phyloP scores from a whole-genome alignment of 2,797 vertebrate species.

The Hippocampus kuda region DNA sequence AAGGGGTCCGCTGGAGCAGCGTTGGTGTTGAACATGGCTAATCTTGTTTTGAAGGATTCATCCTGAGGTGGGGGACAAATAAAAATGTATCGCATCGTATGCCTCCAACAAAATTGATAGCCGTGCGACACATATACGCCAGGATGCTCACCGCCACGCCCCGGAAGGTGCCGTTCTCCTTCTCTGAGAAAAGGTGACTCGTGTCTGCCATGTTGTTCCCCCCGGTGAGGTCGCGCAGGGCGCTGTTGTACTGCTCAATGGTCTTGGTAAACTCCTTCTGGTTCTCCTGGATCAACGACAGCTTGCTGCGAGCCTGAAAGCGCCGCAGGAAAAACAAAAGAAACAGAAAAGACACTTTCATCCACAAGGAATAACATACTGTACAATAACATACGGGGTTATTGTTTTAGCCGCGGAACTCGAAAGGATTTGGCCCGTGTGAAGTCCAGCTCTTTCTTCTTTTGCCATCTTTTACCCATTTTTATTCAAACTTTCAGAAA shows the following conservation, averaged over 20 bases:
- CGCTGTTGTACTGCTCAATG: slow-evolving; percentile 76
- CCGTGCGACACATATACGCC: not conserved
- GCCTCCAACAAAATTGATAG: not conserved
- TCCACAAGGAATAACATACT: not conserved
- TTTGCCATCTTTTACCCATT: not conserved
- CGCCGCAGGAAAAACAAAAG: not conserved
- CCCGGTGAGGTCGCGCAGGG: slow-evolving; percentile 69
- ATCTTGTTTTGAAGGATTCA: slow-evolving; percentile 80
- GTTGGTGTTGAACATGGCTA: slow-evolving; percentile 79
- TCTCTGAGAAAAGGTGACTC: slow-evolving; percentile 69
- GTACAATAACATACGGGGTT: not conserved
- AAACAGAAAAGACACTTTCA: not conserved
- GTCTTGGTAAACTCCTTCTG: slow-evolving; percentile 78
- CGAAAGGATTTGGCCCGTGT: not conserved
- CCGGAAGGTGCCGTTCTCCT: slow-evolving; percentile 68
- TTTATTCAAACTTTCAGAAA: not conserved
- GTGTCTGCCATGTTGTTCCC: slow-evolving; percentile 75
- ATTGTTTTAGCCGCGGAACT: not conserved
- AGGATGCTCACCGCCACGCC: slow-evolving; percentile 55
- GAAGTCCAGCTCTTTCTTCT: not conserved
- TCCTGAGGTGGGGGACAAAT: slow-evolving; percentile 58
- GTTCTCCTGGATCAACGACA: slow-evolving; percentile 79
- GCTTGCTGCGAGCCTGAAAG: slow-evolving; percentile 78
- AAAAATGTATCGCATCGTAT: not conserved
- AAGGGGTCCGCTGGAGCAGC: slow-evolving; percentile 79